Percentiles rank a stretch among this genome's conserved stretches.
These are phyloP conservation scores for Phyllotis vaccarum DNA, from an alignment of 2,797 vertebrate species.

Conservation along the genomic window DNA sequence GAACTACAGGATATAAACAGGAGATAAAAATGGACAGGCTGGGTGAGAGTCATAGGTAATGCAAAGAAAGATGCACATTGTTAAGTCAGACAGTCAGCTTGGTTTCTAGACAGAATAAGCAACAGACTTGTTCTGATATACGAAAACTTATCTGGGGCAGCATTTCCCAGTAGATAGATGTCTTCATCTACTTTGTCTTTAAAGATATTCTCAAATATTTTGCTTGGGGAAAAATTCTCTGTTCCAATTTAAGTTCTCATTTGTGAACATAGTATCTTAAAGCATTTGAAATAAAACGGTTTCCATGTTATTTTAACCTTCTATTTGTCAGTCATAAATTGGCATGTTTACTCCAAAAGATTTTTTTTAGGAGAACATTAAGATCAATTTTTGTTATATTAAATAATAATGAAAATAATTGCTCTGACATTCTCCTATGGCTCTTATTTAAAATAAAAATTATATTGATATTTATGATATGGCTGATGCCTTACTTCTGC, in stretches of 20 bases:
- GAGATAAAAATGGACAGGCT: background rate
- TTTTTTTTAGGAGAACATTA: conserved; percentile 11
- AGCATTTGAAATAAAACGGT: conserved; percentile 57
- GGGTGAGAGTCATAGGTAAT: background rate
- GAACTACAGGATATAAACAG: background rate
- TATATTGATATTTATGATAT: conserved; percentile 27
- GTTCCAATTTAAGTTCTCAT: conserved; percentile 52
- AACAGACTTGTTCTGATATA: background rate
- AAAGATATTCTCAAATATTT: conserved; percentile 66
- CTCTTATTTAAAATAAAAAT: conserved; percentile 33
- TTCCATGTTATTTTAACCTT: conserved; percentile 54
- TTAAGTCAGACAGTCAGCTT: background rate
- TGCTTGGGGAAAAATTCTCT: conserved; percentile 45
- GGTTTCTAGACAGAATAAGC: conserved; percentile 44
- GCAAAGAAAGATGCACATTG: background rate
- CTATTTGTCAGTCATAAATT: conserved; percentile 47
- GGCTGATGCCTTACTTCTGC: background rate
- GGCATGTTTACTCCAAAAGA: background rate
- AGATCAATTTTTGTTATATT: conserved; percentile 15
- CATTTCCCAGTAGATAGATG: conserved; percentile 44
- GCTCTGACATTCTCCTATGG: background rate
- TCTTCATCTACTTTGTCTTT: conserved; percentile 58
- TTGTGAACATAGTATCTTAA: conserved; percentile 50
- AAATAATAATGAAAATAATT: conserved; percentile 45
- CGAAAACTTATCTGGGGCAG: conserved; percentile 61